Conservation (phyloP, 2,113 vertebrate species). For the Terrapene triunguis region DNA sequence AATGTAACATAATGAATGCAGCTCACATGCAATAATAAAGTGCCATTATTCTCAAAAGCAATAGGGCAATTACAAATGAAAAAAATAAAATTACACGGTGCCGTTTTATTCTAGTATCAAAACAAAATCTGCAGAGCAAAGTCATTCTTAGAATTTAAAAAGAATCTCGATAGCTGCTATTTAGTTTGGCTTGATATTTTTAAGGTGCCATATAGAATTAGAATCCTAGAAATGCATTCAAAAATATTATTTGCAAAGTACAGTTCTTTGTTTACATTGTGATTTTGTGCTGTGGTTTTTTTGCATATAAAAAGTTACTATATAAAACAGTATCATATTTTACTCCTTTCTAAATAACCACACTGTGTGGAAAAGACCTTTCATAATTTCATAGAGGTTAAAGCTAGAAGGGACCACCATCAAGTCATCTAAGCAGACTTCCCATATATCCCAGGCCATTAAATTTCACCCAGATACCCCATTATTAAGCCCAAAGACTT, state of each 20-base stretch:
- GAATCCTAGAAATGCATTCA: conserved; percentile 53
- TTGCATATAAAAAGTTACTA: conserved; percentile 39
- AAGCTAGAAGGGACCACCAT: neutral
- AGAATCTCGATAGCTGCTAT: conserved; percentile 35
- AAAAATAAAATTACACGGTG: conserved; percentile 61
- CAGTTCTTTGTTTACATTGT: conserved; percentile 7
- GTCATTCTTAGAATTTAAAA: conserved; percentile 27
- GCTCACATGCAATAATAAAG: conserved; percentile 66
- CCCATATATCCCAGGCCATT: neutral
- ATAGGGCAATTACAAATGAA: conserved; percentile 73
- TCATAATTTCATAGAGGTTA: neutral
- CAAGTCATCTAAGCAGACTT: neutral
- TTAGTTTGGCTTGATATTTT: conserved; percentile 28
- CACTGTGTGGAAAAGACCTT: neutral
- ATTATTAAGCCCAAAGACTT: neutral
- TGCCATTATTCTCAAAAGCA: conserved; percentile 77
- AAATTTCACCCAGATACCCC: neutral
- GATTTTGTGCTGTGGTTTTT: conserved; percentile 34
- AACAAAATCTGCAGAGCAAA: conserved; percentile 50
- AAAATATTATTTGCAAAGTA: conserved; percentile 61
- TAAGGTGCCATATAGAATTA: conserved; percentile 21
- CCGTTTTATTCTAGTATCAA: conserved; percentile 51
- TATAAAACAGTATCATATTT: conserved; percentile 11
- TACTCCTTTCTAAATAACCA: conserved; percentile 35
- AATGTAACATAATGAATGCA: conserved; percentile 70